A percentile compares a stretch with the other conserved stretches of the same genome.
phyloP scores from a whole-genome alignment of 2,888 invertebrate species.

The Drosophila picticornis region DNA sequence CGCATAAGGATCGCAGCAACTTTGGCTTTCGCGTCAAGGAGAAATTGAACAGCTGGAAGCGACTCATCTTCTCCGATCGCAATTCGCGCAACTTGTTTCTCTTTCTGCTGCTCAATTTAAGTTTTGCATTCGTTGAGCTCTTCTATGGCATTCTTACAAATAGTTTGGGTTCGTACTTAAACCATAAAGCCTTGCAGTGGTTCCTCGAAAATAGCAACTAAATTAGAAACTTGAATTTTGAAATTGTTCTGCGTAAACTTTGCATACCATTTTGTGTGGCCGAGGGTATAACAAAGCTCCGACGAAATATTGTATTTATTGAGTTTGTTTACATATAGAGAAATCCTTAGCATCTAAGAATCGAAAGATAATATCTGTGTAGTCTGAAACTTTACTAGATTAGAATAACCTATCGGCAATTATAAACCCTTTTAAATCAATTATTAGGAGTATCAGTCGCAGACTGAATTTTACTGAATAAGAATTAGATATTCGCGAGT shows the following conservation, averaged over 20 bases:
- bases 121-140: constrained; percentile 98
- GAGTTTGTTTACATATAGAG: not conserved
- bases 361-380: not conserved
- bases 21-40: constrained; percentile 89
- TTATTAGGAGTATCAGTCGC: not conserved
- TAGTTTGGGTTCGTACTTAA: constrained; percentile 88
- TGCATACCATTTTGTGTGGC: not conserved
- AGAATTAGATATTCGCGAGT: not conserved
- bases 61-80: constrained; percentile 96
- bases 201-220: not conserved
- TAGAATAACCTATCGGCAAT: not conserved
- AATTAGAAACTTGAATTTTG: not conserved
- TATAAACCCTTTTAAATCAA: not conserved
- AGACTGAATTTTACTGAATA: not conserved
- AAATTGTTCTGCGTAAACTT: not conserved
- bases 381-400: not conserved
- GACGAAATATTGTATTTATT: not conserved
- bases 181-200: not conserved
- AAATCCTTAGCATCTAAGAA: not conserved
- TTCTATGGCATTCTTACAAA: constrained; percentile 96
- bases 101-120: constrained; percentile 95
- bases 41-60: constrained; percentile 91
- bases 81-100: constrained; percentile 97
- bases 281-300: not conserved
- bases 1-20: constrained; percentile 91